phyloP scores from a whole-genome alignment of 1,140 invertebrate genomes.

The Diachasmimorpha longicaudata region DNA sequence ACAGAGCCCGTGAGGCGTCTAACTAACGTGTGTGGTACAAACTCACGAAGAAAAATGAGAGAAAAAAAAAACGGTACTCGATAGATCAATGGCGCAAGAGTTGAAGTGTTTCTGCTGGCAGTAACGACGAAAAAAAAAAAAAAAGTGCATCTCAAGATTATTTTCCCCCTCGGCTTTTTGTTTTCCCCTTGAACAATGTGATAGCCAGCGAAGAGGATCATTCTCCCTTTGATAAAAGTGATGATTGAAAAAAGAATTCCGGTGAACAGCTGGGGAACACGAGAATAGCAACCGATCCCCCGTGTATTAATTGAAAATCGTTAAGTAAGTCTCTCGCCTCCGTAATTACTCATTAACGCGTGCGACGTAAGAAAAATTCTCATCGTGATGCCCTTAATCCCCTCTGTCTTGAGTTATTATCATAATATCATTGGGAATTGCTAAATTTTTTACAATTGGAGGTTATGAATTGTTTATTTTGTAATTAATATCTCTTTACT shows the following conservation, averaged over 20 bases:
- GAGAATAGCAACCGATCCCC: background rate
- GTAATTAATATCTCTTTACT: background rate
- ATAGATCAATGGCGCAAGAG: conserved; percentile 26
- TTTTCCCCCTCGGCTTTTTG: background rate
- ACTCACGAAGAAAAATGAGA: background rate
- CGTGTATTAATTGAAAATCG: conserved; percentile 18
- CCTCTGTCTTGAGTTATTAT: background rate
- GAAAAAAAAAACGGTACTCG: conserved; percentile 4
- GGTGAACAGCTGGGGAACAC: background rate
- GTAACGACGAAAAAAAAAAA: background rate
- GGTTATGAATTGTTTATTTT: background rate
- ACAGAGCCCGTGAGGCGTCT: background rate
- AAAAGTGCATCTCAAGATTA: background rate
- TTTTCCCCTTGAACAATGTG: background rate
- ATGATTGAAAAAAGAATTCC: background rate
- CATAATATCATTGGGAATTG: background rate
- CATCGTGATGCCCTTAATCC: background rate
- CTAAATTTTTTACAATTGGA: background rate
- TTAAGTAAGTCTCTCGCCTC: conserved; percentile 9
- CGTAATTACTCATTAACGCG: conserved; percentile 3
- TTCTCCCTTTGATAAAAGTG: background rate
- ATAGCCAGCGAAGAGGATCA: background rate
- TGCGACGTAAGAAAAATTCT: background rate
- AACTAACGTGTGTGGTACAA: conserved; percentile 1
- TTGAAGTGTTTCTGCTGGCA: conserved; percentile 10